Evolutionary conservation across 35 echinoderm and acorn worm genomes (phyloP), one percentile per base, ranked within the genome.

Genomic region (Acanthaster planci): DNA sequence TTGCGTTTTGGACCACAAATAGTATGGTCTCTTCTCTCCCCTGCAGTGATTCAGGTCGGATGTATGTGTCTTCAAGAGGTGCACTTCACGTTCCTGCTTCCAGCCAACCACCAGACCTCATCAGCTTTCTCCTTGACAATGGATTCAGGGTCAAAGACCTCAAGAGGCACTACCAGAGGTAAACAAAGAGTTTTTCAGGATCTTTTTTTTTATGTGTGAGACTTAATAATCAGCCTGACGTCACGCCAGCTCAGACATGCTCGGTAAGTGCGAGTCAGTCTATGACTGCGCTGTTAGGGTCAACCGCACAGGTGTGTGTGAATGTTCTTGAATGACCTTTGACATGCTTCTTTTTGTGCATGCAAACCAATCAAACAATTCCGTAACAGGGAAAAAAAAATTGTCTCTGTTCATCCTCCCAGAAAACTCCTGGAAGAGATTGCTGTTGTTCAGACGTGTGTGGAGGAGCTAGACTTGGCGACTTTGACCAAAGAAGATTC

Each of bases 401-500:
- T 4, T 47, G 42, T 47, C 4, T 47, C 42, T 47, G 42, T 47
- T 68, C 34, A 12, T 68, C 34, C 29, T 27, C 29, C 34, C 21
- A 68, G 60, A 68, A 23, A 35, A 23, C 60, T 68, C 34, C 14
- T 68, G 23, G 60, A 68, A 68, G 60, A 68, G 34, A 35, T 15
- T 68, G 60, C 60, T 68, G 60, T 80, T 16, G 51, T 85, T n/a
- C 30, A 58, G 35, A 7, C 40, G 10, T 92, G 90, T 47, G 27
- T 80, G 36, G 68, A 85, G 52, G 90, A 87, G 39, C 58, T 80
- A 35, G 40, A 85, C 22, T 32, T 92, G 30, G 55, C 76, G 7
- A 39, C 38, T 18, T 51, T 92, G 56, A 92, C 77, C 37, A 76
- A 85, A 34, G 76, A 92, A 14, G 64, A 84, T 18, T 57, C 53